phyloP scores from a whole-genome alignment of 2,888 invertebrate species.

The Choristoneura rosaceana region DNA sequence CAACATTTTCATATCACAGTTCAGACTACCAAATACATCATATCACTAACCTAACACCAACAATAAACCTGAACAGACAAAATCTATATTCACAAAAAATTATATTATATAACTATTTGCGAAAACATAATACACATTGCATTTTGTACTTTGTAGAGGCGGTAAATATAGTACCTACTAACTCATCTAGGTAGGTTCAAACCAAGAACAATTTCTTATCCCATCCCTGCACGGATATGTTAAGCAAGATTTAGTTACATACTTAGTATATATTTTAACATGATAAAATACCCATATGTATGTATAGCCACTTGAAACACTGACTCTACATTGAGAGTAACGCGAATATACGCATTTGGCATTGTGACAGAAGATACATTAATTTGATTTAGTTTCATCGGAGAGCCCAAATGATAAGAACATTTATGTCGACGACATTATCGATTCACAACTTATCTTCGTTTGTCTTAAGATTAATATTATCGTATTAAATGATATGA shows the following conservation, averaged over 20 bases:
- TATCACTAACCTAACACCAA: conserved; percentile 14
- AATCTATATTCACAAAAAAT: neutral
- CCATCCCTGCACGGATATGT: neutral
- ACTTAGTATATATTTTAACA: neutral
- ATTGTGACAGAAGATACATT: conserved; percentile 2
- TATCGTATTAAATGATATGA: conserved; percentile 8
- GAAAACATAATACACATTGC: conserved; percentile 11
- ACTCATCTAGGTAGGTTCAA: neutral
- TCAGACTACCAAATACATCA: conserved; percentile 30
- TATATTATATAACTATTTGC: neutral
- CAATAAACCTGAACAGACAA: neutral
- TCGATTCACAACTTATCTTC: neutral
- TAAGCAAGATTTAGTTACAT: neutral
- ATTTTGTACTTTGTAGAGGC: conserved; percentile 22
- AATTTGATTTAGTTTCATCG: conserved; percentile 6
- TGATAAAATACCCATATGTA: neutral
- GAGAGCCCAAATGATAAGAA: neutral
- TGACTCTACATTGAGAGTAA: conserved; percentile 2
- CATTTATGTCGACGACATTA: conserved; percentile 13
- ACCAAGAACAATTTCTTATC: neutral
- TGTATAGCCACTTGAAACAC: neutral
- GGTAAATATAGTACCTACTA: neutral
- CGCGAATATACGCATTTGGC: conserved; percentile 30
- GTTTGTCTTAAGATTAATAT: conserved; percentile 17
- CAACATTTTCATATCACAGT: conserved; percentile 37